A percentile compares a stretch with the other conserved stretches of the same genome.
Evolutionary conservation across 2,888 invertebrate genomes (phyloP).

Genomic region (Leucozona laternaria): DNA sequence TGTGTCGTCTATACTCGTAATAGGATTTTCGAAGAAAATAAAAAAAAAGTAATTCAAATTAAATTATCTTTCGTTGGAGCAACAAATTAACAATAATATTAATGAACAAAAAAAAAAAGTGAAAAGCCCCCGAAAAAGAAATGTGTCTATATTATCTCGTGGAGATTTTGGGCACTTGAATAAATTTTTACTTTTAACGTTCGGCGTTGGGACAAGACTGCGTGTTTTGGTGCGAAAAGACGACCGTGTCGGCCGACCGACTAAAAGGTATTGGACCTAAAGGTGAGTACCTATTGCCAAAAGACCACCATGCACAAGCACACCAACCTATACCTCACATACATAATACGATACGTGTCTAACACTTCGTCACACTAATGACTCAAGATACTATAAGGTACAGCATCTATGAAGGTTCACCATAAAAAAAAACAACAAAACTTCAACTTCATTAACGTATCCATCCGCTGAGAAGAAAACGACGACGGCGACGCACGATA

Average conservation of each 20-base stretch:
- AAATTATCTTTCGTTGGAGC: constrained; percentile 13
- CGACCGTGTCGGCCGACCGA: constrained; percentile 73
- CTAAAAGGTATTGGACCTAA: constrained; percentile 55
- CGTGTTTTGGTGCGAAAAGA: constrained; percentile 55
- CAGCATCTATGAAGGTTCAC: constrained; percentile 70
- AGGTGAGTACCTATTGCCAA: constrained; percentile 54
- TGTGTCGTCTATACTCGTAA: too few relatives aligned
- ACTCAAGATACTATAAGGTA: constrained; percentile 59
- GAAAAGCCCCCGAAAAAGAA: constrained; percentile 58
- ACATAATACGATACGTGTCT: constrained; percentile 34
- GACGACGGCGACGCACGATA: not conserved
- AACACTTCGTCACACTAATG: constrained; percentile 66
- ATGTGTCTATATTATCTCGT: constrained; percentile 18
- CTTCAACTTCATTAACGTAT: constrained; percentile 45
- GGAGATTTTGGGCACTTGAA: constrained; percentile 33
- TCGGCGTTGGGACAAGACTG: not conserved
- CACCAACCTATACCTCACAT: not conserved
- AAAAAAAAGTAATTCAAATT: constrained; percentile 20
- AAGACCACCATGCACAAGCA: constrained; percentile 39
- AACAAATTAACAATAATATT: constrained; percentile 5
- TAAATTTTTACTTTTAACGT: constrained; percentile 59
- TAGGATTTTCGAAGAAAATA: constrained; percentile 29
- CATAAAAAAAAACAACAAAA: constrained; percentile 41
- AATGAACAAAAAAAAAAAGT: constrained; percentile 20
- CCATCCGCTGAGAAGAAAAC: constrained; percentile 19